phyloP scores from a whole-genome alignment of 2,888 invertebrate species.

The Diloba caeruleocephala region DNA sequence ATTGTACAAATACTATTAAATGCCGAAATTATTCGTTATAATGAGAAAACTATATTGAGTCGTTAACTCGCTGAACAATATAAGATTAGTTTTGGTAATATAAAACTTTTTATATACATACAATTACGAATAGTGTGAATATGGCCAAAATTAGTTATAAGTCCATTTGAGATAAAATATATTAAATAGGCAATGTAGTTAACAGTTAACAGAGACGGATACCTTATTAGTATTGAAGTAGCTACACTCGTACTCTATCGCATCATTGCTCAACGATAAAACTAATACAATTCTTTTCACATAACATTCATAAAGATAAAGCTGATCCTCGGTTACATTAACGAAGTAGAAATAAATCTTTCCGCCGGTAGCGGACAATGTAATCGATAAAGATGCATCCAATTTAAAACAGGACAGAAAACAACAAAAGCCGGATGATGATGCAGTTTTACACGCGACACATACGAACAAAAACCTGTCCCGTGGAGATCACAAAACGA shows the following conservation, averaged over 20 bases:
- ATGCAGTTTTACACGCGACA: conserved; percentile 64
- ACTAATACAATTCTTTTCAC: neutral
- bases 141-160: too few species aligned
- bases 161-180: too few species aligned
- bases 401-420: conserved; percentile 72
- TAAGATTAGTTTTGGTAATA: conserved; percentile 10
- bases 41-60: conserved; percentile 32
- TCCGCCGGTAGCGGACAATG: conserved; percentile 73
- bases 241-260: conserved; percentile 2
- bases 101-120: conserved; percentile 10
- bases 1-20: conserved; percentile 34
- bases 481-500: conserved; percentile 57
- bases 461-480: conserved; percentile 61
- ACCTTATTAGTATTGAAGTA: conserved; percentile 26
- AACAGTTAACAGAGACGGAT: conserved; percentile 6
- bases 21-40: conserved; percentile 38
- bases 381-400: conserved; percentile 78
- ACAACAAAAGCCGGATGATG: conserved; percentile 73
- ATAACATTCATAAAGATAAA: conserved; percentile 17
- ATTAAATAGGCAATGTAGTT: too few species aligned
- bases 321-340: conserved; percentile 21
- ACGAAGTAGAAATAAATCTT: conserved; percentile 46
- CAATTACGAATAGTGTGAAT: neutral
- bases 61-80: conserved; percentile 14
- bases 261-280: neutral